A percentile compares a stretch with the other conserved stretches of the same genome.
Conservation (phyloP, 2,888 invertebrate species). For the Heteromurus nitidus region DNA sequence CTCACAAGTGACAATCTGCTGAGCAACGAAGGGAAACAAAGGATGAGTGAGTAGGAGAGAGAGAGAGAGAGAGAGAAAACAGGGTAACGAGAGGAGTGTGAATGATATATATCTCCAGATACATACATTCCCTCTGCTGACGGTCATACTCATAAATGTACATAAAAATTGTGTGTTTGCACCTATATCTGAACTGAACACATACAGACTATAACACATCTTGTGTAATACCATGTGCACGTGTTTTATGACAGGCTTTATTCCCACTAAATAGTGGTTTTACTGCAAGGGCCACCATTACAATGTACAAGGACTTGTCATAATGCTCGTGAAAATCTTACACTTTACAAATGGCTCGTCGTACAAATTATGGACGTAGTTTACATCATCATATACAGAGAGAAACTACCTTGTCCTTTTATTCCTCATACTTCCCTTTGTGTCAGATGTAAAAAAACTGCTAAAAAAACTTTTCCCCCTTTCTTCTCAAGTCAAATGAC, state of each 20-base stretch:
- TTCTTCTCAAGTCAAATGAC: slow-evolving; percentile 49
- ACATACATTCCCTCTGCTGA: background rate
- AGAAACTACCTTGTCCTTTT: too few relatives aligned
- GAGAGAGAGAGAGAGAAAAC: too few relatives aligned
- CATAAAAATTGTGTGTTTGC: too few relatives aligned
- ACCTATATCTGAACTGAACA: too few relatives aligned
- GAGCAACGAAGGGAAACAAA: slow-evolving; percentile 33
- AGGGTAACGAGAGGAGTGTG: slow-evolving; percentile 12
- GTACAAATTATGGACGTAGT: too few relatives aligned
- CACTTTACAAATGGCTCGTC: slow-evolving; percentile 5
- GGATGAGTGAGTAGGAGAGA: background rate
- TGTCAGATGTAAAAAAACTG: background rate
- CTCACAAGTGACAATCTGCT: slow-evolving; percentile 57
- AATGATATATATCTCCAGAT: background rate
- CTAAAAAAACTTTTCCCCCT: background rate
- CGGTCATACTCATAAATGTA: too few relatives aligned
- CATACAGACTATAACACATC: too few relatives aligned
- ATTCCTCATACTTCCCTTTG: too few relatives aligned
- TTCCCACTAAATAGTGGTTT: slow-evolving; percentile 59
- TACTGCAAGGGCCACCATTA: slow-evolving; percentile 19
- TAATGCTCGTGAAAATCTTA: background rate
- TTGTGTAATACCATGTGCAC: slow-evolving; percentile 39
- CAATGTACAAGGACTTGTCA: slow-evolving; percentile 1
- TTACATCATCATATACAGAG: too few relatives aligned
- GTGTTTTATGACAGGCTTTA: slow-evolving; percentile 63